These are phyloP conservation scores for Pristionchus fissidentatus DNA, from an alignment of 2,888 invertebrate genomes.

Conservation along the genomic window DNA sequence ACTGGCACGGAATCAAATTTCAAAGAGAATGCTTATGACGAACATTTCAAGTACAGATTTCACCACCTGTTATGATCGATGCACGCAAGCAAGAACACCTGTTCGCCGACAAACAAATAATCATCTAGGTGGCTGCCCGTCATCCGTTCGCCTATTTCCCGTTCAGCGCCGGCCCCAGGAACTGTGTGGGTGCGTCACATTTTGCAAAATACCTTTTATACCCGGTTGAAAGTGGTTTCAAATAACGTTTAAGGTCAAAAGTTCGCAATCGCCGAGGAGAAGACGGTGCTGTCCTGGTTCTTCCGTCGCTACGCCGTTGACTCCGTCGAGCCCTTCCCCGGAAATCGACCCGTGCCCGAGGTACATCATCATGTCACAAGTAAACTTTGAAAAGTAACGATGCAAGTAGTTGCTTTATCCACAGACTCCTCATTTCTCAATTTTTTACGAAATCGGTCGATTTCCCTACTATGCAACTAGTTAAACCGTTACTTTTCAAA, in stretches of 20 bases:
- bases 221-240: slow-evolving; percentile 7
- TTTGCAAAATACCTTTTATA: too few species aligned
- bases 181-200: slow-evolving; percentile 76
- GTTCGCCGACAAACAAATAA: too few species aligned
- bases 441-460: too few species aligned
- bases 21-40: too few species aligned
- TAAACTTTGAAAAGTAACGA: neutral
- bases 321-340: neutral
- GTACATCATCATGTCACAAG: neutral
- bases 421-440: too few species aligned
- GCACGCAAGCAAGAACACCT: too few species aligned
- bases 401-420: too few species aligned
- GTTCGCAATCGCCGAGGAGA: neutral
- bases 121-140: slow-evolving; percentile 66
- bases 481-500: too few species aligned
- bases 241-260: neutral
- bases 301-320: neutral
- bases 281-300: slow-evolving; percentile 1
- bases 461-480: too few species aligned
- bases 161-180: slow-evolving; percentile 78
- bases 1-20: too few species aligned
- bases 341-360: neutral
- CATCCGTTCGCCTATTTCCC: slow-evolving; percentile 78
- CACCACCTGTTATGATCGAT: too few species aligned
- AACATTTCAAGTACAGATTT: too few species aligned